phyloP scores from a whole-genome alignment of 2,113 vertebrate species.

The Romanogobio albipinnatus region DNA sequence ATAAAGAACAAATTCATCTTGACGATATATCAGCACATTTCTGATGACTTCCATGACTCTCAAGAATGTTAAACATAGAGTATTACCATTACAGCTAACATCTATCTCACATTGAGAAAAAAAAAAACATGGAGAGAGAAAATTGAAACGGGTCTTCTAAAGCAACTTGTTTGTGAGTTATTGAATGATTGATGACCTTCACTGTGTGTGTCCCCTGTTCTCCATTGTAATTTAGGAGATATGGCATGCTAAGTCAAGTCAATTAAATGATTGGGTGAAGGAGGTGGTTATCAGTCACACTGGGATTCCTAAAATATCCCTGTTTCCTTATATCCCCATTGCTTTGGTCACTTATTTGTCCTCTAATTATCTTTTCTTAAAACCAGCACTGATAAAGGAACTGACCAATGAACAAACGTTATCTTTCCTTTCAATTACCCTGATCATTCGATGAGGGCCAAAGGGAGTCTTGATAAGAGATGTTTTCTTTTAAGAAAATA shows the following conservation, averaged over 20 bases:
- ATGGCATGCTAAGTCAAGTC: constrained; percentile 70
- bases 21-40: background rate
- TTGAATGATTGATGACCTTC: constrained; percentile 67
- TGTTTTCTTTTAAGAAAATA: background rate
- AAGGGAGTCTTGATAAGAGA: constrained; percentile 36
- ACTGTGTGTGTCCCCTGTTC: constrained; percentile 51
- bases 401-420: constrained; percentile 61
- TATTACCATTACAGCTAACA: background rate
- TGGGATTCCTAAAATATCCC: constrained; percentile 36
- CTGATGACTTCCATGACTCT: constrained; percentile 20
- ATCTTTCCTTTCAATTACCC: constrained; percentile 70
- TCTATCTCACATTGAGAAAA: background rate
- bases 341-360: constrained; percentile 67
- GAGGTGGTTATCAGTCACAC: constrained; percentile 64
- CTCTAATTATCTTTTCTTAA: constrained; percentile 73
- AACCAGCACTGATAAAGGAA: constrained; percentile 66
- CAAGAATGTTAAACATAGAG: constrained; percentile 4
- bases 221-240: constrained; percentile 58
- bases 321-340: constrained; percentile 38
- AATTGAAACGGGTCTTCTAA: background rate
- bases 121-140: background rate
- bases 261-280: constrained; percentile 71
- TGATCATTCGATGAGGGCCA: constrained; percentile 53
- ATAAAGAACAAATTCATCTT: constrained; percentile 20
- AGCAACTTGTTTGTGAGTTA: constrained; percentile 30